A percentile compares a stretch with the other conserved stretches of the same genome.
These are phyloP conservation scores for Triplophysa rosa DNA, from an alignment of 2,113 vertebrate species.

Conservation along the genomic window DNA sequence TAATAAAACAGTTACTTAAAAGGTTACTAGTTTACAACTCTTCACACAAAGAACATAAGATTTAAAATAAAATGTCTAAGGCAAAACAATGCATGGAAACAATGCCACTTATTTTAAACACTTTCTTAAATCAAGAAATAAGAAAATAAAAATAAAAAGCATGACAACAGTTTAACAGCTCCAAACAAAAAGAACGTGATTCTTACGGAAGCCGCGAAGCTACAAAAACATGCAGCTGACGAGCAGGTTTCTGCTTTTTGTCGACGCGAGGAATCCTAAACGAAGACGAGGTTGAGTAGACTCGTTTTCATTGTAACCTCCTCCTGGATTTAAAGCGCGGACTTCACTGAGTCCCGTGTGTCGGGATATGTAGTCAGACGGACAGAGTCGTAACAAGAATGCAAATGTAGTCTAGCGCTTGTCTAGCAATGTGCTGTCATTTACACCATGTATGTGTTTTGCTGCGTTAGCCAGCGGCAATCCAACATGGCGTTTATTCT, in stretches of 20 bases:
- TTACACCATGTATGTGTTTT: slow-evolving; percentile 4
- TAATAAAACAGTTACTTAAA: too few species aligned
- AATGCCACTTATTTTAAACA: too few species aligned
- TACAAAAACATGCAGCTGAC: background rate
- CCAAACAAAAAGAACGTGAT: too few species aligned
- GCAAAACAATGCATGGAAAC: too few species aligned
- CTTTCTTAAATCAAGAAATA: too few species aligned
- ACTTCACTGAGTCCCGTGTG: background rate
- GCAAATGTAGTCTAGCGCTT: background rate
- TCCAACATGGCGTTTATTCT: slow-evolving; percentile 46
- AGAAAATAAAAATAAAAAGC: background rate
- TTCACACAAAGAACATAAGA: too few species aligned
- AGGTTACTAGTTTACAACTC: too few species aligned
- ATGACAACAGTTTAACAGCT: background rate
- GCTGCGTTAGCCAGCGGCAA: background rate
- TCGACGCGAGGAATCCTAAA: slow-evolving; percentile 30
- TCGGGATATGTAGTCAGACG: background rate
- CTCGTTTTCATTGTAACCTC: slow-evolving; percentile 56
- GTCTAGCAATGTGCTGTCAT: background rate
- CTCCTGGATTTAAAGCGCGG: slow-evolving; percentile 31
- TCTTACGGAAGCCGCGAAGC: slow-evolving; percentile 21
- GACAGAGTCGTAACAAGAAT: background rate
- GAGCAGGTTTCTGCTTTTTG: slow-evolving; percentile 44
- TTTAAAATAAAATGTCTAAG: too few species aligned
- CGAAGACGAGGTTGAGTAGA: slow-evolving; percentile 64